Percentiles rank a stretch among this genome's conserved stretches.
Conservation (phyloP, 2,113 vertebrate genomes). For the Platichthys stellatus region DNA sequence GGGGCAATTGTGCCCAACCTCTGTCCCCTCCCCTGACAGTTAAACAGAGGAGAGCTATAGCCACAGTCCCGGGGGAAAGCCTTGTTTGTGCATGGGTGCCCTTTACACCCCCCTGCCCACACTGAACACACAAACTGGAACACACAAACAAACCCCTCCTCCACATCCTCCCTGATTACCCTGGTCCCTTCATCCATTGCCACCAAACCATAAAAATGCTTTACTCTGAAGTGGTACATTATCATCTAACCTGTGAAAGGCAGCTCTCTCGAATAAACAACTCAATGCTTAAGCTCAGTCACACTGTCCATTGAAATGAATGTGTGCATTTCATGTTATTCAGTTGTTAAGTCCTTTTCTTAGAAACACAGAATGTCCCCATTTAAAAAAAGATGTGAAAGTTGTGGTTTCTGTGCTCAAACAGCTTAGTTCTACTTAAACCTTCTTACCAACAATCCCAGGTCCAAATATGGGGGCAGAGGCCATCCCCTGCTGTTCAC, state of each 20-base stretch:
- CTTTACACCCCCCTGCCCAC: slow-evolving; percentile 54
- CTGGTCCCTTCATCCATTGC: slow-evolving; percentile 51
- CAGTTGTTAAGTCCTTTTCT: background rate
- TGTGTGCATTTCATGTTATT: slow-evolving; percentile 23
- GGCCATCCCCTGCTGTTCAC: slow-evolving; percentile 85
- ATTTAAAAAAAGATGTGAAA: background rate
- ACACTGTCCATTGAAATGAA: slow-evolving; percentile 40
- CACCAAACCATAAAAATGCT: slow-evolving; percentile 63
- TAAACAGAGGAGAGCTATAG: slow-evolving; percentile 72
- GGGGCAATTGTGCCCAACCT: slow-evolving; percentile 70
- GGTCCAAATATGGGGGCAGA: slow-evolving; percentile 88
- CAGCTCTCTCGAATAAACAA: slow-evolving; percentile 38
- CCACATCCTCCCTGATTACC: slow-evolving; percentile 68
- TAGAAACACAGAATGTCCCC: background rate
- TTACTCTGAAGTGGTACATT: slow-evolving; percentile 53
- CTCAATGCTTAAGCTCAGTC: slow-evolving; percentile 37
- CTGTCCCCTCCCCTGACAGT: slow-evolving; percentile 61
- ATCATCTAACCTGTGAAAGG: slow-evolving; percentile 44
- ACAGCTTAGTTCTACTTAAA: slow-evolving; percentile 14
- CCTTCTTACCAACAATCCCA: slow-evolving; percentile 88
- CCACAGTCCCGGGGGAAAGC: slow-evolving; percentile 63
- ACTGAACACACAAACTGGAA: slow-evolving; percentile 64
- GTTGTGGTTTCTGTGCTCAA: slow-evolving; percentile 10
- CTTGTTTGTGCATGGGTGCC: slow-evolving; percentile 77
- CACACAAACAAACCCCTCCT: slow-evolving; percentile 69